Percentiles rank a stretch among this genome's conserved stretches.
Conservation (phyloP, 2,888 invertebrate species). For the Stenolophus ochropezus region DNA sequence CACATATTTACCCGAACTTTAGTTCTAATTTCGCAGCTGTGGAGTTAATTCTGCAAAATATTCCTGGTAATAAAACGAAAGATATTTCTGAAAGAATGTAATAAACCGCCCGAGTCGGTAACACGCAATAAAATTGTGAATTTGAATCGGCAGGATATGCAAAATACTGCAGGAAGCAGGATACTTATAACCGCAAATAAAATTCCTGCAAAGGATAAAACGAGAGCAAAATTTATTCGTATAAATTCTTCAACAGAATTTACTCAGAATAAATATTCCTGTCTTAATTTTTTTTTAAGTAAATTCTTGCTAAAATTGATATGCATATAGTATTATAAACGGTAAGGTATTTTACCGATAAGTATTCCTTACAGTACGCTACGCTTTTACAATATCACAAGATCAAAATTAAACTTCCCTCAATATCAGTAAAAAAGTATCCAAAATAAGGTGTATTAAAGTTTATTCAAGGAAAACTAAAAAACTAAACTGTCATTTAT, state of each 20-base stretch:
- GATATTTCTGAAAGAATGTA: slow-evolving; percentile 19
- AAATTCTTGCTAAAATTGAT: not conserved
- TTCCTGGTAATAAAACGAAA: slow-evolving; percentile 4
- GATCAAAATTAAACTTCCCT: no score
- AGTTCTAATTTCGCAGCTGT: no score
- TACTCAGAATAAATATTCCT: not conserved
- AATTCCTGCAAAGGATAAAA: not conserved
- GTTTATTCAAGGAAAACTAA: no score
- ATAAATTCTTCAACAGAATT: not conserved
- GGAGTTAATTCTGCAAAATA: no score
- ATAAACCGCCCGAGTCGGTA: not conserved
- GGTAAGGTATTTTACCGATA: no score
- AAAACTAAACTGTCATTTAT: no score
- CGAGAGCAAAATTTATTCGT: not conserved
- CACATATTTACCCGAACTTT: no score
- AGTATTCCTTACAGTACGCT: no score
- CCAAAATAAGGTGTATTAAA: no score
- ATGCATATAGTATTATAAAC: not conserved
- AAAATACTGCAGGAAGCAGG: not conserved
- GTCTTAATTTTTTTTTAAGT: not conserved
- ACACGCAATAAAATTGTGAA: slow-evolving; percentile 22
- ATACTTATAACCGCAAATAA: not conserved
- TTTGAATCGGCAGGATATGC: slow-evolving; percentile 27
- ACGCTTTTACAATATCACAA: no score
- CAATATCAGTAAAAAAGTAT: no score